Percentiles rank a stretch among this genome's conserved stretches.
Evolutionary conservation across 2,888 invertebrate species (phyloP).

Genomic region (Andricus curvator): DNA sequence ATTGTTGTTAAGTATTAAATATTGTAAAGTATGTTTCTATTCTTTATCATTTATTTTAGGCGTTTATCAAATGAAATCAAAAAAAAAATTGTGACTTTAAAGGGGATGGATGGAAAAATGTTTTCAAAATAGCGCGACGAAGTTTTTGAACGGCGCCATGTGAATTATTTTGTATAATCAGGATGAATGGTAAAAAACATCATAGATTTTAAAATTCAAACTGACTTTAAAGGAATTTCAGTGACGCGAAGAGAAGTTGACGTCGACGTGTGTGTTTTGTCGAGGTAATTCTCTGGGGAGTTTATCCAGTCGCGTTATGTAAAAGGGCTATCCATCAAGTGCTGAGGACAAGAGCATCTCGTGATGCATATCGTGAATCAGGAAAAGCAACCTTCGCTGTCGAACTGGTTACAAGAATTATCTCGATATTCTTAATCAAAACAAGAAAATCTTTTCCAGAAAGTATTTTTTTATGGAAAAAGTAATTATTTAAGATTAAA

Average conservation of each 20-base stretch:
- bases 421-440: not conserved
- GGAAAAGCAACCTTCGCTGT: not conserved
- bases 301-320: slow-evolving; percentile 40
- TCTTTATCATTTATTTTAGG: no score
- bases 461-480: no score
- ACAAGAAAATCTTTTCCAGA: not conserved
- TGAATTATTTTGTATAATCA: no score
- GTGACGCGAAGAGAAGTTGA: not conserved
- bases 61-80: no score
- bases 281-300: slow-evolving; percentile 29
- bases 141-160: no score
- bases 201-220: not conserved
- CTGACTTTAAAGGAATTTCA: not conserved
- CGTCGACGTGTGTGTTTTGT: slow-evolving; percentile 22
- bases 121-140: no score
- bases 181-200: no score
- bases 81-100: no score
- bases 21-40: no score
- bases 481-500: no score
- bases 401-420: not conserved
- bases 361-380: slow-evolving; percentile 31
- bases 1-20: no score
- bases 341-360: slow-evolving; percentile 29
- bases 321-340: slow-evolving; percentile 40
- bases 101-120: no score